A percentile compares a stretch with the other conserved stretches of the same genome.
These are phyloP conservation scores for Sphaeridia pumilis DNA, from an alignment of 2,888 invertebrate species.

Conservation along the genomic window DNA sequence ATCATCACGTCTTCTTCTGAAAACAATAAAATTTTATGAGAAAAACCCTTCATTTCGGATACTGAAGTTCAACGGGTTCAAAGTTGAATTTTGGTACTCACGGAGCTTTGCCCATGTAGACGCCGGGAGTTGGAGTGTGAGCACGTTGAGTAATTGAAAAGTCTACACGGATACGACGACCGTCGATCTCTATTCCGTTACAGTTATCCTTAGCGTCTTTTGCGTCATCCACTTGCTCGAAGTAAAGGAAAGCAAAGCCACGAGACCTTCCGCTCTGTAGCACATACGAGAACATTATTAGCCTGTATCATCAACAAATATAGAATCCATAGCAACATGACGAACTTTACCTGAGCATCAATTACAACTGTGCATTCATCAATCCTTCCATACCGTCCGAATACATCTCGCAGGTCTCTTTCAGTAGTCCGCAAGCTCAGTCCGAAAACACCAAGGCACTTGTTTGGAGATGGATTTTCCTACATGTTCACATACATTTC, in stretches of 20 bases:
- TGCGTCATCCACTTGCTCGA: constrained; percentile 74
- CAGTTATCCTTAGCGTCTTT: constrained; percentile 87
- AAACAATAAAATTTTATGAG: constrained; percentile 39
- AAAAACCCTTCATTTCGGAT: background rate
- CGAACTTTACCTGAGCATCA: constrained; percentile 31
- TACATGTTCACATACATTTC: constrained; percentile 30
- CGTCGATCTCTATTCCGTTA: constrained; percentile 88
- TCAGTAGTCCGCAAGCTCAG: constrained; percentile 49
- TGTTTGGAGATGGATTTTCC: constrained; percentile 45
- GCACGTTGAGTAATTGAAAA: constrained; percentile 91
- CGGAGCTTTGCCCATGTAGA: constrained; percentile 93
- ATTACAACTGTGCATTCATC: constrained; percentile 39
- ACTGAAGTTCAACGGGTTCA: background rate
- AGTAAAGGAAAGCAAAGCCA: constrained; percentile 96
- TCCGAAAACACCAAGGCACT: constrained; percentile 49
- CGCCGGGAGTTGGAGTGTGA: constrained; percentile 93
- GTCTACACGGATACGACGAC: constrained; percentile 83
- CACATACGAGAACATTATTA: background rate
- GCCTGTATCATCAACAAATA: background rate
- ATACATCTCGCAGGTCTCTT: constrained; percentile 45
- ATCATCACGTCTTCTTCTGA: constrained; percentile 41
- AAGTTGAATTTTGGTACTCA: constrained; percentile 44
- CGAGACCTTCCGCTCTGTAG: constrained; percentile 76
- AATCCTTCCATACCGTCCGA: constrained; percentile 46
- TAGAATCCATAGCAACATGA: background rate